These are phyloP conservation scores for Lamellibrachia columna DNA, from an alignment of 2,888 invertebrate species.

Conservation along the genomic window DNA sequence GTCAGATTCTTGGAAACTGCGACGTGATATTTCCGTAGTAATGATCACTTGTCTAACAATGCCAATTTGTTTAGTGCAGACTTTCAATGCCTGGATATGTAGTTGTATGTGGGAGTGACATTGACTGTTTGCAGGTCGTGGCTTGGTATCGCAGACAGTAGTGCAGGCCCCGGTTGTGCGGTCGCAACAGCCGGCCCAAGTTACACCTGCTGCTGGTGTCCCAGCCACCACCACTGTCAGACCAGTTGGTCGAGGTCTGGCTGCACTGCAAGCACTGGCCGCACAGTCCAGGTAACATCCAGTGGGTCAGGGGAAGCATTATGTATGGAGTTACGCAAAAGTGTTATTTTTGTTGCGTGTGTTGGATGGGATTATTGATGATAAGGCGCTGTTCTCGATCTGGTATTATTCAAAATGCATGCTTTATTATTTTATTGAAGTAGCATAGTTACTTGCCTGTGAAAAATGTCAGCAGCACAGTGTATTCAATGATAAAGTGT, in stretches of 20 bases:
- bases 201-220: neutral
- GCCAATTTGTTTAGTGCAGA: neutral
- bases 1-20: too few species aligned
- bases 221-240: neutral
- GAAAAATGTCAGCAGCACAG: neutral
- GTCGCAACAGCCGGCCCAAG: neutral
- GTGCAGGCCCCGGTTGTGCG: neutral
- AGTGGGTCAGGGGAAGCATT: neutral
- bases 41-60: too few species aligned
- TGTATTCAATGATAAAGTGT: neutral
- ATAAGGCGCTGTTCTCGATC: neutral
- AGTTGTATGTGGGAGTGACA: neutral
- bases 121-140: neutral
- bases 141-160: neutral
- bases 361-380: neutral
- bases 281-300: neutral
- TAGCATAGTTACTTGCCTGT: neutral
- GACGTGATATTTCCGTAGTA: too few species aligned
- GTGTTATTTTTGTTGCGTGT: neutral
- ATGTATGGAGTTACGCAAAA: neutral
- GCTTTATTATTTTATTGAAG: neutral
- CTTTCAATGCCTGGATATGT: neutral
- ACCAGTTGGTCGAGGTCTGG: slow-evolving; percentile 19
- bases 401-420: neutral
- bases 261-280: neutral